Base-by-base conservation (phyloP, 2,888 invertebrate genomes). In the Limenitis camilla region DNA sequence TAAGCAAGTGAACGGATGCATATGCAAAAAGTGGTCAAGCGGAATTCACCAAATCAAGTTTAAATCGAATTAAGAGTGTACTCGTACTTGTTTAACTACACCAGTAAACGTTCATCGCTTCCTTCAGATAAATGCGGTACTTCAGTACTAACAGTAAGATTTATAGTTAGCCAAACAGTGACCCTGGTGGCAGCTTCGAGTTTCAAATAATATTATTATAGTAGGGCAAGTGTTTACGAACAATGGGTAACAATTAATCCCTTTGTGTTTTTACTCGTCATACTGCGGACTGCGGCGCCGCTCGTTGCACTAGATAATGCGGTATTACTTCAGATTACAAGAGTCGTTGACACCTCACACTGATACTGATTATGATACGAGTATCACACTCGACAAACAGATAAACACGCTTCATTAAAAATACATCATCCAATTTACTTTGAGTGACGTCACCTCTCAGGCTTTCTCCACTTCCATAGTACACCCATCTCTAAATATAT, bases 281-380 rank as follows among this genome's bases (percentile, higher is more conserved):
- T 36, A 10, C 5, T 10, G 5, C 35, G 9, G n/a, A 36, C 10
- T n/a, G n/a, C 35, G 35, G 9, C 9, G n/a, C 35, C 5, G 9
- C 9, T n/a, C 35, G 35, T 28, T 43, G 32, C 27, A 38, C 36
- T 27, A 33, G 36, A 42, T 42, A 49, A 27, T 19, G 38, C 1
- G 10, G 9, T n/a, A n/a, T 43, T 38, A 11, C 11, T 36, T 29
- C 36, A 50, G 49, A 50, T 50, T 50, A 43, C 39, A n/a, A 36
- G 32, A 50, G 44, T 44, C 51, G 45, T 51, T 51, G 51, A 50
- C 51, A 51, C 51, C 35, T 44, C 44, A 45, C 40, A 35, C 39
- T 28, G 36, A 19, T 19, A 19, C 19, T 19, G 19, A 19, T 19
- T 19, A 19, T 19, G 19, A 19, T 19, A 19, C 19, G 19, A 19